Evolutionary conservation across 2,113 vertebrate genomes (phyloP), one percentile per base, ranked within the genome.

Genomic region (Cairina moschata): DNA sequence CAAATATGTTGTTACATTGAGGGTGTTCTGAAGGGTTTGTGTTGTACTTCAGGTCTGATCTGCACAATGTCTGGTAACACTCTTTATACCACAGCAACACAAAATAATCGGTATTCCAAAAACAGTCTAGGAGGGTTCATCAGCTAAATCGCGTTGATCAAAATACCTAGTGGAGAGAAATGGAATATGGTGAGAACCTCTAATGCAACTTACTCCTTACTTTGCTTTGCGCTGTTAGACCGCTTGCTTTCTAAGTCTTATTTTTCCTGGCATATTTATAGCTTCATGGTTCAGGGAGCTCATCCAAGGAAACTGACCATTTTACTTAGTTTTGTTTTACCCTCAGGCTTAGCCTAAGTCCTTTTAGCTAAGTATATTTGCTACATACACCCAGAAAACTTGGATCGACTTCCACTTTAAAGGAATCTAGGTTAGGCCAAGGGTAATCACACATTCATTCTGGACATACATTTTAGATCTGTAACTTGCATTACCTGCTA

Each of bases 91-190:
- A 7, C 8, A n/a, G 25, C 66, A 56, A 79, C 0, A 3, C 22
- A 66, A 88, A 85, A 59, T 60, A 50, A n/a, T 36, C n/a, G 5
- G 31, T 59, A 21, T 17, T 62, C 54, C 52, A 58, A 32, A 16
- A 55, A 59, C 23, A 81, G 50, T 65, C 97, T 97, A 98, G 38
- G 97, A 96, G 79, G 98, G 98, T 58, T 98, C 98, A 32, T 99
- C 99, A 75, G 99, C 99, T 96, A 99, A 97, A 92, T 99, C 99
- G 88, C 97, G 98, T 63, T 99, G 99, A 93, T 99, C 99, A 54
- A 99, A 99, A 98, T 99, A 99, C 96, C 99, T 99, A 83, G 90
- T 83, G 67, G 67, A 95, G 83, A 93, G 55, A 92, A 80, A 17
- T 34, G 11, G 20, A 86, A 76, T 16, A 50, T 1, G 2, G 52